A percentile compares a stretch with the other conserved stretches of the same genome.
Conservation (phyloP, 2,797 vertebrate species). For the Enteromius treurensis region DNA sequence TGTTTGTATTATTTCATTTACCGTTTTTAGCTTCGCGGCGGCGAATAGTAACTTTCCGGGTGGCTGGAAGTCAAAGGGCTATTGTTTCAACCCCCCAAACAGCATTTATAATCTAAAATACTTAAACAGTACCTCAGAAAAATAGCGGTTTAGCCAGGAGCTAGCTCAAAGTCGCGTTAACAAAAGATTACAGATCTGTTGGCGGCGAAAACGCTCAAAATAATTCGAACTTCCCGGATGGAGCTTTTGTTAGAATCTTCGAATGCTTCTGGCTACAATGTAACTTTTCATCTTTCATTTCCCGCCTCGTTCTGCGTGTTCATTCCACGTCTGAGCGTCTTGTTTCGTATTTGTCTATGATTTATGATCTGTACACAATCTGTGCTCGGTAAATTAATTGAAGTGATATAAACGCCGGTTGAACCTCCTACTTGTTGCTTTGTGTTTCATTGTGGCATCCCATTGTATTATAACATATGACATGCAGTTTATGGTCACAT, state of each 20-base stretch:
- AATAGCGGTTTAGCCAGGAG: background rate
- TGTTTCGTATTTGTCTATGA: background rate
- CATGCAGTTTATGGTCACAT: background rate
- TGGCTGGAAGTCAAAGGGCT: conserved; percentile 29
- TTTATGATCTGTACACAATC: background rate
- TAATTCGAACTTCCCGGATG: conserved; percentile 17
- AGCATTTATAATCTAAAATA: background rate
- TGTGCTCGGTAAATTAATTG: background rate
- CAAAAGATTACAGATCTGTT: background rate
- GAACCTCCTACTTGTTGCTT: conserved; percentile 32
- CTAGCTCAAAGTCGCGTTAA: background rate
- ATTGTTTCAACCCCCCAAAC: conserved; percentile 17
- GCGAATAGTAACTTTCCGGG: conserved; percentile 3
- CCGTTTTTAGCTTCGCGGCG: background rate
- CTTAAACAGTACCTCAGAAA: background rate
- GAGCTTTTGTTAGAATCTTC: background rate
- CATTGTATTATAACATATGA: background rate
- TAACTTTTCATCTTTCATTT: conserved; percentile 23
- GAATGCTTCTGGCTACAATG: background rate
- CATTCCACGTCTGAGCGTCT: background rate
- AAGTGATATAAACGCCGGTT: background rate
- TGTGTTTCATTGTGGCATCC: background rate
- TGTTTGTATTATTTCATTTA: conserved; percentile 5
- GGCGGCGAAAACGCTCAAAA: background rate
- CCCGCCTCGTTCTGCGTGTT: background rate